A percentile compares a stretch with the other conserved stretches of the same genome.
phyloP scores from a whole-genome alignment of 2,888 invertebrate species.

The Drosophila macrothrix region DNA sequence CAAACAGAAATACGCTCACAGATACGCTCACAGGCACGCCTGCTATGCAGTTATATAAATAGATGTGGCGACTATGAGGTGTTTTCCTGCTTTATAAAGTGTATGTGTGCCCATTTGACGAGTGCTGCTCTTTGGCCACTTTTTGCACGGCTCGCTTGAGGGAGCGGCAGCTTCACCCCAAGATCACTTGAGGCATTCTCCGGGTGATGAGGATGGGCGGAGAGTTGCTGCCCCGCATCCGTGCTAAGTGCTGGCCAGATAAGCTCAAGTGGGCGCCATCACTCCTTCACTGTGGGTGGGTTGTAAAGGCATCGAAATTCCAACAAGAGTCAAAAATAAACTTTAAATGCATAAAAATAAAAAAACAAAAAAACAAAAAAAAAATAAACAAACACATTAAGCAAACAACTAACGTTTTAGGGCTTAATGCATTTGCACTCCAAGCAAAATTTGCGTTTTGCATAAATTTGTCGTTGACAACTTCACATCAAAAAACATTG shows the following conservation, averaged over 20 bases:
- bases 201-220: background rate
- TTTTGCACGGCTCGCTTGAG: slow-evolving; percentile 63
- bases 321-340: slow-evolving; percentile 58
- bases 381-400: slow-evolving; percentile 4
- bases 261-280: slow-evolving; percentile 69
- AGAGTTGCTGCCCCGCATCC: background rate
- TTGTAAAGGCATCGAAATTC: slow-evolving; percentile 37
- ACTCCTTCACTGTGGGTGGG: slow-evolving; percentile 47
- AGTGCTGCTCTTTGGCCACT: slow-evolving; percentile 51
- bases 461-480: slow-evolving; percentile 36
- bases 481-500: slow-evolving; percentile 30
- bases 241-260: slow-evolving; percentile 44
- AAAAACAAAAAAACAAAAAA: slow-evolving; percentile 14
- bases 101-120: slow-evolving; percentile 67
- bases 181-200: slow-evolving; percentile 34
- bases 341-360: slow-evolving; percentile 54
- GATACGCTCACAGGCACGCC: slow-evolving; percentile 25
- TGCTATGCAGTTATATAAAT: slow-evolving; percentile 71
- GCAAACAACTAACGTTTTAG: slow-evolving; percentile 1
- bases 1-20: background rate
- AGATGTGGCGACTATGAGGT: slow-evolving; percentile 60
- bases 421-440: slow-evolving; percentile 55
- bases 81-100: slow-evolving; percentile 71
- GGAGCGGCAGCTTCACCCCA: slow-evolving; percentile 17
- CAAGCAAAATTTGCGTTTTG: slow-evolving; percentile 2